These are phyloP conservation scores for Phacellophora camtschatica DNA, from an alignment of 30 jellyfish, hydroid and myxozoan genomes.

Conservation along the genomic window DNA sequence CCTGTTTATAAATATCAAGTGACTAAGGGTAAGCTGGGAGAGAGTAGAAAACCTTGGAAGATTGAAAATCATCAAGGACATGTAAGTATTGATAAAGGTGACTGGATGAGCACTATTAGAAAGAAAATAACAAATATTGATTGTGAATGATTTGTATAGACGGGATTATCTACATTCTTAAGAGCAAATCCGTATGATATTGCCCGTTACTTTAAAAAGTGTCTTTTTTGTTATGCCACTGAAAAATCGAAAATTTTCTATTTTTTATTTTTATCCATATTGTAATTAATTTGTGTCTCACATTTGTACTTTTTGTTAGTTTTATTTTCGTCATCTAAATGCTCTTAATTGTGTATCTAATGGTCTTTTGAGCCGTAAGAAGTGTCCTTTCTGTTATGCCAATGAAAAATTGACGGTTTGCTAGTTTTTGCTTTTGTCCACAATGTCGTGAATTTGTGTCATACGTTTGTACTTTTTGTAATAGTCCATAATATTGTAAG, in stretches of 20 bases:
- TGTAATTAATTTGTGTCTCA: background rate
- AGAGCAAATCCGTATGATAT: too few relatives aligned
- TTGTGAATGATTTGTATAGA: background rate
- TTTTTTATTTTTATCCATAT: conserved; percentile 1
- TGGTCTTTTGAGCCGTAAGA: background rate
- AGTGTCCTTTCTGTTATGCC: background rate
- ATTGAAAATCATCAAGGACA: conserved; percentile 45
- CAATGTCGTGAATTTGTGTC: too few relatives aligned
- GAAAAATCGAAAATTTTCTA: background rate
- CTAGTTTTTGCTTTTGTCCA: conserved; percentile 25
- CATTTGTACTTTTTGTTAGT: background rate
- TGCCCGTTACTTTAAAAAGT: background rate
- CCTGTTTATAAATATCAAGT: conserved; percentile 37
- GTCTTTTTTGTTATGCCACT: background rate
- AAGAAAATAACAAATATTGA: background rate
- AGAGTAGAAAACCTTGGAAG: background rate
- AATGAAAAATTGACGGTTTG: background rate
- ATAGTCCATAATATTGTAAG: background rate
- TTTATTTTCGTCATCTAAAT: too few relatives aligned
- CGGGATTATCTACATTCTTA: too few relatives aligned
- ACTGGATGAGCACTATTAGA: conserved; percentile 47
- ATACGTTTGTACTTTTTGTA: background rate
- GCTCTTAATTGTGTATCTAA: background rate
- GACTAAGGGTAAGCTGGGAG: conserved; percentile 34
- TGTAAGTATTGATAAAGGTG: conserved; percentile 17